phyloP scores from a whole-genome alignment of 1,140 invertebrate genomes.

The Mercenaria mercenaria region DNA sequence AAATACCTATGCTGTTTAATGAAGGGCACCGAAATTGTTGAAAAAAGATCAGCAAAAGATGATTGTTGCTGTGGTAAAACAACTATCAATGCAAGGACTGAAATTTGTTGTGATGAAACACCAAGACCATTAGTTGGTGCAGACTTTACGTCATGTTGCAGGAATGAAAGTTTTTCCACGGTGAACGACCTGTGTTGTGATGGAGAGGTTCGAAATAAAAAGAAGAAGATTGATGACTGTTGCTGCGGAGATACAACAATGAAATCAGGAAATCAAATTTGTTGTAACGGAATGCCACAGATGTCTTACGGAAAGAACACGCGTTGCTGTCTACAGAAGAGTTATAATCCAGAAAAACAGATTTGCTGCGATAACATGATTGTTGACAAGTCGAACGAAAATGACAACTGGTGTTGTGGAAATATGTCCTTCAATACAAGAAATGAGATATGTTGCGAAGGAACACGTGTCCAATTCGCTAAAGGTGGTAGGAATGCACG shows the following conservation, averaged over 20 bases:
- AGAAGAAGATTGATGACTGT: neutral
- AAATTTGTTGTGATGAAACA: slow-evolving; percentile 11
- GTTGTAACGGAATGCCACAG: slow-evolving; percentile 31
- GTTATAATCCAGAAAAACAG: slow-evolving; percentile 6
- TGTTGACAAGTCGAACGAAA: neutral
- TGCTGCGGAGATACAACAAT: slow-evolving; percentile 45
- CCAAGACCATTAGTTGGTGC: neutral
- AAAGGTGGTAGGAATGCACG: neutral
- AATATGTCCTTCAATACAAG: neutral
- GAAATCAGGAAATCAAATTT: neutral
- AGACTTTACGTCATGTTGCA: slow-evolving; percentile 15
- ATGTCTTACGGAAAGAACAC: neutral
- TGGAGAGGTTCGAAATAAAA: neutral
- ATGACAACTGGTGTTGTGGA: slow-evolving; percentile 46
- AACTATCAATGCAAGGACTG: neutral
- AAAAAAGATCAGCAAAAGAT: neutral
- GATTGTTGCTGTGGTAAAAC: slow-evolving; percentile 37
- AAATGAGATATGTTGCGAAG: neutral
- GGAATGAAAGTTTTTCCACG: neutral
- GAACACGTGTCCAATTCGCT: neutral
- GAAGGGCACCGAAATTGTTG: neutral
- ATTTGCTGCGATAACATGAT: slow-evolving; percentile 22
- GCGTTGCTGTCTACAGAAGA: slow-evolving; percentile 1
- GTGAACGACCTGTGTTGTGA: slow-evolving; percentile 9
- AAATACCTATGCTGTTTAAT: slow-evolving; percentile 15